Percentiles rank a stretch among this genome's conserved stretches.
Evolutionary conservation across 2,113 vertebrate genomes (phyloP).

Genomic region (Paratilapia polleni): DNA sequence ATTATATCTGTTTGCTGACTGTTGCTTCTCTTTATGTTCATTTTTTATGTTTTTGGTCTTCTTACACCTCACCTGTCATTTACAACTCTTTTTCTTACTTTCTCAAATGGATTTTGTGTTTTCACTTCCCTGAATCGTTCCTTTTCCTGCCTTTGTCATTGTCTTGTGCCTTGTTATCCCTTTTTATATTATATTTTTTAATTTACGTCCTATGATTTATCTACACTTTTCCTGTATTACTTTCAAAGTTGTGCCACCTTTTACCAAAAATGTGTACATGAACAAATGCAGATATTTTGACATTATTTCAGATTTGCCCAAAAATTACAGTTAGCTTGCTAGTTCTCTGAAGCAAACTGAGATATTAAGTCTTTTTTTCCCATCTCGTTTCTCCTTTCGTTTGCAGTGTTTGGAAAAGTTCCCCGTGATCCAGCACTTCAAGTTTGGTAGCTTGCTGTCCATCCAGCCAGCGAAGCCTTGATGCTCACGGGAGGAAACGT

Average conservation of each 20-base stretch:
- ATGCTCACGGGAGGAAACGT: constrained; percentile 38
- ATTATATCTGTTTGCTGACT: not conserved
- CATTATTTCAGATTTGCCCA: not conserved
- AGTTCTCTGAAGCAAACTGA: not conserved
- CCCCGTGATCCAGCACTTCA: constrained; percentile 99
- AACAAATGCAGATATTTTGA: not conserved
- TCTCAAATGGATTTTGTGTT: not conserved
- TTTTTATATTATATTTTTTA: not conserved
- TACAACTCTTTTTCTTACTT: not conserved
- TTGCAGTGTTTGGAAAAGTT: constrained; percentile 98
- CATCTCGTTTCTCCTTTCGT: not conserved
- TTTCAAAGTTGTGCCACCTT: not conserved
- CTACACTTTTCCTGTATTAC: not conserved
- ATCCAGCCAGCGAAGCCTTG: constrained; percentile 90
- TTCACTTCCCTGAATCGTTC: not conserved
- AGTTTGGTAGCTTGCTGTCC: constrained; percentile 95
- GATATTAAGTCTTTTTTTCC: not conserved
- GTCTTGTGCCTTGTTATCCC: not conserved
- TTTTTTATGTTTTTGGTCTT: too few species aligned
- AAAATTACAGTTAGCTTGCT: not conserved
- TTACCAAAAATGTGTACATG: not conserved
- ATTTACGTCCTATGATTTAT: not conserved
- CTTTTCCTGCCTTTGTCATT: not conserved
- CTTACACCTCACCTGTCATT: not conserved
- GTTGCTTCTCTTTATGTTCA: not conserved